These are phyloP conservation scores for Zaprionus africanus DNA, from an alignment of 1,140 invertebrate species.

Conservation along the genomic window DNA sequence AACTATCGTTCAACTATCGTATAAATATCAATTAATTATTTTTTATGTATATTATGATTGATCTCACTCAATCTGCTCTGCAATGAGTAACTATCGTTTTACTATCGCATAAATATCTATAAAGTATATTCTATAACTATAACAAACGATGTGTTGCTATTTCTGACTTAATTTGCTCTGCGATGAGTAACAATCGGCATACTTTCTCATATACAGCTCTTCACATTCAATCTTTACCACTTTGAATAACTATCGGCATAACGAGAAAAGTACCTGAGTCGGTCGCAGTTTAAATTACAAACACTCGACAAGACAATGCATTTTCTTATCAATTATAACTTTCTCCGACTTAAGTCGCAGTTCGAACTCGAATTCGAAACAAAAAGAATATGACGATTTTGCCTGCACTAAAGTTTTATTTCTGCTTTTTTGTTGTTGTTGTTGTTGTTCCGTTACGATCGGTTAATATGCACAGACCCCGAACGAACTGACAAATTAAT, in stretches of 20 bases:
- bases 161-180: background rate
- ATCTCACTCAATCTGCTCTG: background rate
- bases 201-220: background rate
- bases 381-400: background rate
- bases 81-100: background rate
- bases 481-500: conserved; percentile 35
- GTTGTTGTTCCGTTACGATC: conserved; percentile 6
- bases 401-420: background rate
- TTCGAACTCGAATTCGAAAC: too few species aligned
- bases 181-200: background rate
- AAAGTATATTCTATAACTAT: background rate
- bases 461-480: conserved; percentile 12
- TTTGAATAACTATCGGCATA: too few species aligned
- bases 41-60: background rate
- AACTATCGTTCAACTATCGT: background rate
- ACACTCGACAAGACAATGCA: background rate
- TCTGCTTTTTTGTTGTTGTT: background rate
- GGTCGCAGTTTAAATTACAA: too few species aligned
- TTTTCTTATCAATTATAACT: background rate
- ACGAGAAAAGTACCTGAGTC: too few species aligned
- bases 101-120: background rate
- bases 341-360: too few species aligned
- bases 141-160: background rate
- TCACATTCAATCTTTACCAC: too few species aligned
- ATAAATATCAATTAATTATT: background rate